Evolutionary conservation across 2,797 vertebrate genomes (phyloP), one percentile per base, ranked within the genome.

Genomic region (Cheirogaleus major): DNA sequence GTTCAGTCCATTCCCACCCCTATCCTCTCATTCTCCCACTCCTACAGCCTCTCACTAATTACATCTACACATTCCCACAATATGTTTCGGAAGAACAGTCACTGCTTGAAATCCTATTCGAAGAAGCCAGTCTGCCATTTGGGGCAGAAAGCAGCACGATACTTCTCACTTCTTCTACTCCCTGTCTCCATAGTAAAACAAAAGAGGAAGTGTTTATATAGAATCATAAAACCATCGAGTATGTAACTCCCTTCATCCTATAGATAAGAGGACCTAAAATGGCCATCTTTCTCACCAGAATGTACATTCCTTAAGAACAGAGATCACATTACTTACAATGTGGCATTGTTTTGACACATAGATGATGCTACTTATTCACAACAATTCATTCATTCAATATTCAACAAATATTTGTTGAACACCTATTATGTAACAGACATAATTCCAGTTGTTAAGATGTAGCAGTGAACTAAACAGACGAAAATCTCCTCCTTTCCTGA

Each of bases 261-360:
- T 1, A 93, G 82, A 89, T 63, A 94, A 82, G 35, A 92, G 41
- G 10, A 65, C 35, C 41, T 45, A 72, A 57, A 88, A 43, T 57
- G 48, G 45, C 59, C 17, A 52, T 61, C 35, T 97, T 92, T 89
- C 59, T 72, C 70, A 85, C 7, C 32, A 93, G 50, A 92, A 95
- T 65, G 27, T 23, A 93, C 6, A 81, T 85, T 70, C n/a, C 50
- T 95, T 90, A 86, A 92, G 50, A 90, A 90, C 27, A 96, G 25
- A 67, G 69, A 67, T 73, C 35, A 41, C 12, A 35, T 73, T 72
- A 57, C 50, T 95, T 95, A 93, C 13, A 75, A 72, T 7, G 6
- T 76, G 63, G 5, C 72, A 91, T 52, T 63, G 79, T 89, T 95
- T 91, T 70, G 55, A 86, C 70, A 76, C 27, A 52, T 48, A 78